A percentile compares a stretch with the other conserved stretches of the same genome.
phyloP scores from a whole-genome alignment of 2,797 vertebrate species.

The Phoebastria nigripes region DNA sequence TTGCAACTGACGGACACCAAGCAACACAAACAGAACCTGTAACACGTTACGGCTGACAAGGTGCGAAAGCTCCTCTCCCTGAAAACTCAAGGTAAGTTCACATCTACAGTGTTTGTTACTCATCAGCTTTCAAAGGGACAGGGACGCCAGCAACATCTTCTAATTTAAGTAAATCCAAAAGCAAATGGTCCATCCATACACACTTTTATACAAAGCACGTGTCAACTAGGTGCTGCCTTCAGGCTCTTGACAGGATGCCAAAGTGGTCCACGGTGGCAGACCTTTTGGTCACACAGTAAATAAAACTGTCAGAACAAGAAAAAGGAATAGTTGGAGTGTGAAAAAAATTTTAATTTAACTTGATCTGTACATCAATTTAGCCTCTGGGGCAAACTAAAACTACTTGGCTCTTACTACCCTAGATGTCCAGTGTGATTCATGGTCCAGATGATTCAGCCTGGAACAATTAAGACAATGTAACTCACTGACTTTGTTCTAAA shows the following conservation, averaged over 20 bases:
- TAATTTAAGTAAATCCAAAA: neutral
- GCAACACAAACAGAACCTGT: neutral
- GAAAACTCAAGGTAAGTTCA: neutral
- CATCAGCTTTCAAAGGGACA: neutral
- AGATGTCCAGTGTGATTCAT: neutral
- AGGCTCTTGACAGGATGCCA: neutral
- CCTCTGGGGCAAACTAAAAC: neutral
- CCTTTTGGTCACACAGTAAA: neutral
- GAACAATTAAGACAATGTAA: neutral
- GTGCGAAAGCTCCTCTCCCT: neutral
- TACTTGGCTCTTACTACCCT: neutral
- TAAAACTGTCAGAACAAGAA: slow-evolving; percentile 27
- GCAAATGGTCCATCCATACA: neutral
- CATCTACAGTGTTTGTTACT: too few species aligned
- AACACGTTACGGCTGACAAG: fast-evolving
- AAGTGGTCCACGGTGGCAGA: neutral
- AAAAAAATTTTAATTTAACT: neutral
- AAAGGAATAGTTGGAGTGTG: neutral
- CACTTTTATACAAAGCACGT: fast-evolving
- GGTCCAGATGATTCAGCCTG: neutral
- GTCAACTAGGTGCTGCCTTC: neutral
- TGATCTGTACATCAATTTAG: neutral
- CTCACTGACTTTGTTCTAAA: neutral
- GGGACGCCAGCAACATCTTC: neutral
- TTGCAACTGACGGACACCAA: neutral